Percentiles rank a stretch among this genome's conserved stretches.
Conservation (phyloP, 2,888 invertebrate species). For the Chouioia cunea region DNA sequence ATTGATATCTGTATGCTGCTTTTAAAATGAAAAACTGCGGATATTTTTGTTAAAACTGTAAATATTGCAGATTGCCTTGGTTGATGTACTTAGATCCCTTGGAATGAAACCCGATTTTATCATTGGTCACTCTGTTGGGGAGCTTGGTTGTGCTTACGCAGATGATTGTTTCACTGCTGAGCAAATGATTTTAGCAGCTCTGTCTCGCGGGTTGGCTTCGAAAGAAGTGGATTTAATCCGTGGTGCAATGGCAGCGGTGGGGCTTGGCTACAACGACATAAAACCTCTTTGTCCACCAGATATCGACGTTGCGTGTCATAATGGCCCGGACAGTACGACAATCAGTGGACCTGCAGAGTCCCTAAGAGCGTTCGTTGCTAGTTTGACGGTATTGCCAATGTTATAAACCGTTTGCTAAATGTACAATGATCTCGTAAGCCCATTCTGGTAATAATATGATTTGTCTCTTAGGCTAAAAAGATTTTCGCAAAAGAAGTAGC, state of each 20-base stretch:
- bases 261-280: slow-evolving; percentile 74
- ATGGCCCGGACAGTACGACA: slow-evolving; percentile 86
- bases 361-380: slow-evolving; percentile 76
- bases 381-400: slow-evolving; percentile 66
- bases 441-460: slow-evolving; percentile 1
- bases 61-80: slow-evolving; percentile 72
- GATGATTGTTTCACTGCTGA: slow-evolving; percentile 85
- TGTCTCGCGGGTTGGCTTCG: slow-evolving; percentile 60
- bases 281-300: slow-evolving; percentile 79
- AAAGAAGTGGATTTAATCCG: slow-evolving; percentile 67
- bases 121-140: slow-evolving; percentile 94
- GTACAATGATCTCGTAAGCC: too few species aligned
- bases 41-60: slow-evolving; percentile 5
- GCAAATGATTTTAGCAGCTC: slow-evolving; percentile 60
- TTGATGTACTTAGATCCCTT: slow-evolving; percentile 74
- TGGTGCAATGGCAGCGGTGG: slow-evolving; percentile 92
- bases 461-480: slow-evolving; percentile 72
- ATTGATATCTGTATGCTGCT: slow-evolving; percentile 28
- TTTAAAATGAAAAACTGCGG: too few species aligned
- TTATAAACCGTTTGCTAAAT: background rate
- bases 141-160: slow-evolving; percentile 94
- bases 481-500: slow-evolving; percentile 87
- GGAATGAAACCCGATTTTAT: slow-evolving; percentile 80
- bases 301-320: slow-evolving; percentile 90
- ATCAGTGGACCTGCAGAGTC: slow-evolving; percentile 86